Percentiles rank a stretch among this genome's conserved stretches.
Evolutionary conservation across 37 sponge, comb jelly and placozoan species (phyloP).

Genomic region (Beroe ovata): DNA sequence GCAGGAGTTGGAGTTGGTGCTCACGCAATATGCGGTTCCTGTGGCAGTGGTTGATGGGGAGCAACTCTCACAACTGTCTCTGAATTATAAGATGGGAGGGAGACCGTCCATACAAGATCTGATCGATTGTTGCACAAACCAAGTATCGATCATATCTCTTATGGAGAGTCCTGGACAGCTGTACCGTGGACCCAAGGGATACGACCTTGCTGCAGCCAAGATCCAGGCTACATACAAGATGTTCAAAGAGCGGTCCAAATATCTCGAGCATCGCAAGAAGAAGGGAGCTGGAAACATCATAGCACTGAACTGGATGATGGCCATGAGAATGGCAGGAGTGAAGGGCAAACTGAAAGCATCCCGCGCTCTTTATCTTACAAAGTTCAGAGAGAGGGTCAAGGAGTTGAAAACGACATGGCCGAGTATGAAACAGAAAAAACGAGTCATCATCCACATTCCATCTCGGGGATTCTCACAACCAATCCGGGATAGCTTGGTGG

Average conservation of each 20-base stretch:
- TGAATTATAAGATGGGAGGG: slow-evolving; percentile 73
- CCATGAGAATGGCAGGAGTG: slow-evolving; percentile 68
- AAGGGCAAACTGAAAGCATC: slow-evolving; percentile 69
- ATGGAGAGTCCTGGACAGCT: slow-evolving; percentile 64
- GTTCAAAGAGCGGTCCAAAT: slow-evolving; percentile 71
- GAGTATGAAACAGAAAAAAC: slow-evolving; percentile 47
- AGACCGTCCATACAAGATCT: slow-evolving; percentile 70
- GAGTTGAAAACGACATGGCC: slow-evolving; percentile 72
- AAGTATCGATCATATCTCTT: background rate
- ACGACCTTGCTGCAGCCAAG: slow-evolving; percentile 54
- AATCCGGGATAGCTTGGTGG: slow-evolving; percentile 69
- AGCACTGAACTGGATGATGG: slow-evolving; percentile 80
- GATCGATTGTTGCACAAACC: slow-evolving; percentile 57
- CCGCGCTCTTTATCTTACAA: slow-evolving; percentile 67
- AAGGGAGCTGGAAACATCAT: slow-evolving; percentile 88
- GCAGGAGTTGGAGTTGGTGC: slow-evolving; percentile 70
- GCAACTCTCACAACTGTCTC: slow-evolving; percentile 71
- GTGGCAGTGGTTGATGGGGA: slow-evolving; percentile 72
- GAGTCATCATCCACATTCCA: slow-evolving; percentile 85
- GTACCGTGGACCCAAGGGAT: slow-evolving; percentile 59
- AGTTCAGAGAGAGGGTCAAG: slow-evolving; percentile 48
- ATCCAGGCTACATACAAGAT: slow-evolving; percentile 80
- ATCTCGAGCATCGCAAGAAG: slow-evolving; percentile 71
- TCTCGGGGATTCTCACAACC: slow-evolving; percentile 74
- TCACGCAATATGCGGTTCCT: slow-evolving; percentile 75